Base-by-base conservation (phyloP, 1,140 invertebrate genomes). In the Caenorhabditis remanei region DNA sequence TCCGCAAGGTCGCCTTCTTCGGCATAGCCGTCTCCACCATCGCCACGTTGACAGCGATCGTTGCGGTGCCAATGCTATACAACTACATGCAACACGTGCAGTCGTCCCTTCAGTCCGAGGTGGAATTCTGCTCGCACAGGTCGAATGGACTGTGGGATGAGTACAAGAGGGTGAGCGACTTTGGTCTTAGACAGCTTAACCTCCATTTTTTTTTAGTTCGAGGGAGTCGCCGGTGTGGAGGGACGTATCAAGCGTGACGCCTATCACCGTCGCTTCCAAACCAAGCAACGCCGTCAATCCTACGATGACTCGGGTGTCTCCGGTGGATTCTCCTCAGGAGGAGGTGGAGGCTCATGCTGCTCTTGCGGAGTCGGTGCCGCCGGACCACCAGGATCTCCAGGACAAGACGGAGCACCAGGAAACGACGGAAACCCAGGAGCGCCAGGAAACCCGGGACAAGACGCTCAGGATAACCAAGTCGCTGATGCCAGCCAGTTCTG, bases 1-100 rank as follows among this genome's bases (percentile, higher is more conserved):
- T 89, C 40, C 63, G 87, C 16, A 89, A 89, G 79, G 56, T 89
- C 11, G 88, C 88, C 0, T 89, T 89, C 87, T 89, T 89, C 65
- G 85, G 85, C 84, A 83, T 89, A 6, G 86, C 86, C 61, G 56
- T 89, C 61, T 84, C 79, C 32, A 89, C 88, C 41, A 84, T 89
- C 21, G 88, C 88, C 87, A 89, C 87, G 4, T 46, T 89, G 21
- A 88, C 87, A 0, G 87, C 88, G 19, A 88, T 89, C 40, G 63
- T 89, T 14, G 87, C 83, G 19, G 87, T 89, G 7, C 88, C 88
- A 21, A 88, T 87, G 84, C 40, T 89, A 40, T 89, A 89, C 87
- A 89, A 89, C 87, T 89, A 89, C 83, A 89, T 89, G 84, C 88
- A 89, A 83, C 58, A 82, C 55, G 88, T 89, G 11, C 88, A 89